Evolutionary conservation across 2,113 vertebrate species (phyloP), one percentile per base, ranked within the genome.

Genomic region (Oryzias curvinotus): DNA sequence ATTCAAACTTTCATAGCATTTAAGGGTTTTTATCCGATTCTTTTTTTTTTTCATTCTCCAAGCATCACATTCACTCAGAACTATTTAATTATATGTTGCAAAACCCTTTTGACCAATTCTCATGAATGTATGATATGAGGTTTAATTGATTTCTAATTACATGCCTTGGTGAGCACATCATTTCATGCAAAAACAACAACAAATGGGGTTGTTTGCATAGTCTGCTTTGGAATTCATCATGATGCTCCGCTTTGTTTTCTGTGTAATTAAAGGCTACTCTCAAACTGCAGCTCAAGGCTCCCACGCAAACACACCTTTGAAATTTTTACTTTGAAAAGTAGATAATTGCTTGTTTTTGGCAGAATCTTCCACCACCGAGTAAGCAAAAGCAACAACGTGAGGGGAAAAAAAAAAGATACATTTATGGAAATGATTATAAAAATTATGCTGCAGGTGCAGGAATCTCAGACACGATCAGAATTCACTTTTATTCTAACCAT

Each of bases 121-220:
- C 54, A 14, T 70, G 73, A 48, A 61, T 71, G 72, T 68, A 59
- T 73, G 71, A 77, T 81, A 66, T 56, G 54, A 70, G 81, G 70
- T 83, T 73, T 75, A 79, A 81, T 83, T 83, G 77, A 80, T 86
- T 80, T 78, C 68, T 85, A 83, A 85, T 85, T 79, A 77, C 64
- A 68, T 15, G 49, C 54, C 16, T 52, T n/a, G 49, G 56, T 77
- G 57, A 72, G 66, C 13, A 25, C 66, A 61, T 82, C 61, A 81
- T 82, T 80, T 75, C 60, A 70, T 71, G 72, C 36, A 4, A 64
- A 67, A 61, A 23, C 21, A 36, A 80, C 76, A 75, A 72, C 56
- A 80, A 84, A 73, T 51, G 57, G 52, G 71, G 56, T 74, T 69
- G 71, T 82, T 80, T 57, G 66, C 41, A 60, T 71, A 71, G 59